Evolutionary conservation across 2,797 vertebrate genomes (phyloP).

Genomic region (Merluccius polli): DNA sequence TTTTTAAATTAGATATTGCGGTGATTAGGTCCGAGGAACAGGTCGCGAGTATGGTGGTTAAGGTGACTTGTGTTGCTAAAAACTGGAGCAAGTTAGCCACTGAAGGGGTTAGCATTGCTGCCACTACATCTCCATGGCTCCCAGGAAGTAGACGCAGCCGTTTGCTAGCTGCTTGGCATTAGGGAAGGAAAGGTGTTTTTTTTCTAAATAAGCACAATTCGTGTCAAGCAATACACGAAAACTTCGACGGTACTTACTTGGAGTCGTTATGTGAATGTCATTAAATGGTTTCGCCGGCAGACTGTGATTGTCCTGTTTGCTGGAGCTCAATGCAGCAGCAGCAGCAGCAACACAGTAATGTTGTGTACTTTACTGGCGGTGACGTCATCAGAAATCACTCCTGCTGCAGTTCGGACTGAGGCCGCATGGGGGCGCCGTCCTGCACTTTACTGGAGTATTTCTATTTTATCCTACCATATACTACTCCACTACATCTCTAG

Average conservation of each 20-base stretch:
- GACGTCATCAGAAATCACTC: constrained; percentile 48
- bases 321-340: constrained; percentile 39
- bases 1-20: background rate
- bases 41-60: background rate
- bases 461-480: no score
- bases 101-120: background rate
- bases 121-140: background rate
- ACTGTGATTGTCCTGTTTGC: constrained; percentile 33
- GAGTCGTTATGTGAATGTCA: constrained; percentile 47
- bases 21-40: background rate
- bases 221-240: background rate
- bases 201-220: background rate
- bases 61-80: background rate
- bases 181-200: constrained; percentile 24
- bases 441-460: no score
- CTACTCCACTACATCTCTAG: no score
- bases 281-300: constrained; percentile 29
- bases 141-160: constrained; percentile 42
- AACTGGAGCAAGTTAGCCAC: background rate
- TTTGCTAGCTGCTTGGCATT: constrained; percentile 9
- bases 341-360: constrained; percentile 6
- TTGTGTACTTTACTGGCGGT: constrained; percentile 57
- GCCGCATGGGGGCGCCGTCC: constrained; percentile 25
- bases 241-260: constrained; percentile 35
- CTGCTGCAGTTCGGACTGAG: constrained; percentile 29